These are phyloP conservation scores for Cheirogaleus medius DNA, from an alignment of 2,113 vertebrate species.

Conservation along the genomic window DNA sequence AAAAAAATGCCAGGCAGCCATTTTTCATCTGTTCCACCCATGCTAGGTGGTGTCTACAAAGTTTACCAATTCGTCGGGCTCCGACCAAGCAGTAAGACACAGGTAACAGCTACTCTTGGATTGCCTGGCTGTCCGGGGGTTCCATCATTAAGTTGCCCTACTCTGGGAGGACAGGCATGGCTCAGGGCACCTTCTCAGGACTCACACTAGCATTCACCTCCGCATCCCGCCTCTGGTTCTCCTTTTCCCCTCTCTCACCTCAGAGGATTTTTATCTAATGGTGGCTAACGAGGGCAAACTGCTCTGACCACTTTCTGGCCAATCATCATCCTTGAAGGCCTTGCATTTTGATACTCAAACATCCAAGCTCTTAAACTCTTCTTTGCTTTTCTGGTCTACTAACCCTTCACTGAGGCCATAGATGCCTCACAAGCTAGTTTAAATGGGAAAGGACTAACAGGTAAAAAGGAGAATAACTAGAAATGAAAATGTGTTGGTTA, in stretches of 20 bases:
- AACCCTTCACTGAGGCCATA: not conserved
- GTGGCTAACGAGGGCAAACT: not conserved
- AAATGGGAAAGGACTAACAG: not conserved
- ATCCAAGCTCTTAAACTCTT: not conserved
- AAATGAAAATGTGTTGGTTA: not conserved
- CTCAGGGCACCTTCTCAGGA: not conserved
- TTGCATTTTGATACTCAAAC: not conserved
- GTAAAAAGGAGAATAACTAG: not conserved
- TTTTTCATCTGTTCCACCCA: not conserved
- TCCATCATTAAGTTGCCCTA: not conserved
- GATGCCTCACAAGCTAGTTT: not conserved
- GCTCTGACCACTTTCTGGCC: not conserved
- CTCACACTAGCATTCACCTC: not conserved
- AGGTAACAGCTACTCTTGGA: not conserved
- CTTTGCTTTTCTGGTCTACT: not conserved
- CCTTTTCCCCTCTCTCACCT: not conserved
- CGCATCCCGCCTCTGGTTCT: not conserved
- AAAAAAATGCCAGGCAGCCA: not conserved
- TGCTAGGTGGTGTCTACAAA: not conserved
- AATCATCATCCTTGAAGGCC: not conserved
- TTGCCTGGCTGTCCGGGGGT: not conserved
- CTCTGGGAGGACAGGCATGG: not conserved
- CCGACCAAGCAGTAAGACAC: not conserved
- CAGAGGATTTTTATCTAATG: not conserved
- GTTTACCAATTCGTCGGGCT: not conserved